Base-by-base conservation (phyloP, 2,888 invertebrate genomes). In the Zaprionus lineosus region DNA sequence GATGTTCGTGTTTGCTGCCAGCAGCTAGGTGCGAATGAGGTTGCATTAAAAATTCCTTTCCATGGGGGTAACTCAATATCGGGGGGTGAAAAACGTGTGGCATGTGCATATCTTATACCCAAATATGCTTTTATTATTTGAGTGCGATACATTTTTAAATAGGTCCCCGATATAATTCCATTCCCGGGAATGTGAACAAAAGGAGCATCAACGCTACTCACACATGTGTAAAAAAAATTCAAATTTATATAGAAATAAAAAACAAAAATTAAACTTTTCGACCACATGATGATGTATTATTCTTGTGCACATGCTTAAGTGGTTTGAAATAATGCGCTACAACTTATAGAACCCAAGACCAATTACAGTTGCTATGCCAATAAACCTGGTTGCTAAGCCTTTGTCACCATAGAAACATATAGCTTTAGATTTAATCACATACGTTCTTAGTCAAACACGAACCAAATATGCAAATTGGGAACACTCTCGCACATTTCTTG, bases 21-120 rank as follows among this genome's bases (percentile, higher is more conserved):
- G 88, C 96, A 96, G 68, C 94, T 93, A 0, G 95, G 92, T 1
- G 92, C 92, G 77, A 92, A 94, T 16, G 91, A 90, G 0, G 95
- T 93, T 0, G 94, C 94, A 85, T 95, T 95, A 66, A 92, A 92
- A 1, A 93, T 90, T n/a, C 93, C 95, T 28, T 92, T 92, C 95
- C 96, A 96, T 33, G 91, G 90, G 64, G 94, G 90, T 43, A 93
- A 92, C 34, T 92, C 92, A 18, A 92, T 93, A 46, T 93, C 92
- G 1, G 96, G 96, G 0, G 95, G 92, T 24, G 92, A 90, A 88
- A 96, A 95, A 73, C 95, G 91, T 4, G 91, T 89, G 6, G 92
- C 93, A 24, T 93, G 67, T 0, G 96, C 96, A 89, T 94, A 96
- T 0, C 95, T 95, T 71, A 96, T 93, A 0, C 95, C 95, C 41